Evolutionary conservation across 2,888 invertebrate species (phyloP).

Genomic region (Thysanoteuthis rhombus): DNA sequence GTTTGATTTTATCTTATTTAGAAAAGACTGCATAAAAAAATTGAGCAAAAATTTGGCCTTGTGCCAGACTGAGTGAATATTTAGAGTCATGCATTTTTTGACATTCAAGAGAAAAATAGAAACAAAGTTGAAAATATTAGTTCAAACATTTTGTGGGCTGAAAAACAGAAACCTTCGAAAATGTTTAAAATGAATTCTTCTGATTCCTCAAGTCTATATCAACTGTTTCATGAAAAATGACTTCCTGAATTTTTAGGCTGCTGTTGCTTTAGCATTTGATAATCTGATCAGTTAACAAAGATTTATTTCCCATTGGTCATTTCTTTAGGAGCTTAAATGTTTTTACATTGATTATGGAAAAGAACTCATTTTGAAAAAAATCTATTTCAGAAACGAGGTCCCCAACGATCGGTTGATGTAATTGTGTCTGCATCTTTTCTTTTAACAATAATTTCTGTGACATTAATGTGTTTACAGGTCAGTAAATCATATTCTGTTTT

Average conservation of each 20-base stretch:
- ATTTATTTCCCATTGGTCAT: neutral
- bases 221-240: too few relatives aligned
- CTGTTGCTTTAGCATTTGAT: neutral
- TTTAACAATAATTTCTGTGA: conserved; percentile 83
- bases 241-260: neutral
- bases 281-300: neutral
- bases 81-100: neutral
- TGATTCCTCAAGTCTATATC: too few relatives aligned
- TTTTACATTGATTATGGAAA: neutral
- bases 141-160: neutral
- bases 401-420: conserved; percentile 93
- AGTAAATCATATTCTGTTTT: conserved; percentile 28
- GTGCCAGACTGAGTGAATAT: neutral
- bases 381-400: conserved; percentile 82
- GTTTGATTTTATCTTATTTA: too few relatives aligned
- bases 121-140: neutral
- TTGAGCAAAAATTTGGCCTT: too few relatives aligned
- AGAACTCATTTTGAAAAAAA: neutral
- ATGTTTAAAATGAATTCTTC: too few relatives aligned
- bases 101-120: neutral
- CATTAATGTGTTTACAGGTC: conserved; percentile 82
- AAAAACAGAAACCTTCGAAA: neutral
- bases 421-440: conserved; percentile 95
- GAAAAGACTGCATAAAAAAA: too few relatives aligned
- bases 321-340: neutral